Base-by-base conservation (phyloP, 2,113 vertebrate species). In the Euleptes europaea region DNA sequence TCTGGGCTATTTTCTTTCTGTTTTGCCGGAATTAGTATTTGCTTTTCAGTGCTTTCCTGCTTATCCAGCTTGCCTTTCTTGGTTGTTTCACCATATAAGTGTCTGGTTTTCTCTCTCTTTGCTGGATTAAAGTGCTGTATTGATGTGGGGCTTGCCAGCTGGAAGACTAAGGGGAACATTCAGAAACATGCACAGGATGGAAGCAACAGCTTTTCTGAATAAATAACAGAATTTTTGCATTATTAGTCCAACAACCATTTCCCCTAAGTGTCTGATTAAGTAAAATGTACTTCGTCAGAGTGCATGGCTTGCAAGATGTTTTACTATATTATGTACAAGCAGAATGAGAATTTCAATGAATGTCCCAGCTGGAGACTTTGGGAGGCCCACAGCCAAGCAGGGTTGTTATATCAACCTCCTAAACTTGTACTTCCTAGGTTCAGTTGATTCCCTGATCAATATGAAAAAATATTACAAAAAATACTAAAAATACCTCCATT, bases 141-240 rank as follows among this genome's bases (percentile, higher is more conserved):
- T 3, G 4, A 26, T 42, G 81, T 92, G 80, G 9, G 1, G 60
- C 92, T 90, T 88, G 63, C 84, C 47, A 92, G 33, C 12, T 84
- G 40, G 57, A 84, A 28, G 21, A 63, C 21, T 65, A 78, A 86
- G 54, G 3, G 47, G 31, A 87, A 47, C 44, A 82, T 38, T 89
- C 13, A 92, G 80, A 88, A 38, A 4, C 80, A 67, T 76, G 42
- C 1, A 12, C 88, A 76, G 69, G 11, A 74, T 26, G 40, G 77
- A 84, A 92, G 42, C 66, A 84, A 85, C 67, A 87, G 49, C 5
- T 84, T 90, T 78, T 85, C 47, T 84, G 72, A 88, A 63, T 86
- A 87, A 85, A 85, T 73, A 67, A 82, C 23, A 54, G 33, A 9
- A 57, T 57, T 86, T 85, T 65, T 82, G 77, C 82, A 90, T 78